Percentiles rank a stretch among this genome's conserved stretches.
Conservation (phyloP, 2,888 invertebrate species). For the Pteria penguin region DNA sequence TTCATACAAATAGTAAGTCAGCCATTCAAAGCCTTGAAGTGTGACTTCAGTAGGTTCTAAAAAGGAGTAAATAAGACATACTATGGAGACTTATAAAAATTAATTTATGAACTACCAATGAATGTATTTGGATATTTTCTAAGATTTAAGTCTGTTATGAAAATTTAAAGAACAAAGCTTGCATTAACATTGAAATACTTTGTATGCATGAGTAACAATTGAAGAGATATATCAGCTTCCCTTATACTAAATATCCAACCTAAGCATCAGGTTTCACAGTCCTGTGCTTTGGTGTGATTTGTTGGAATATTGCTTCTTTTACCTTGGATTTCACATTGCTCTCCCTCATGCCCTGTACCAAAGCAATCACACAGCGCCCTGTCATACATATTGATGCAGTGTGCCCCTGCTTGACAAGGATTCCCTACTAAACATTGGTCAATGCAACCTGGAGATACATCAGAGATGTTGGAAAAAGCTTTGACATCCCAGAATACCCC, state of each 20-base stretch:
- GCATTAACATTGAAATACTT: too few relatives aligned
- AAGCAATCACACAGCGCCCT: conserved; percentile 95
- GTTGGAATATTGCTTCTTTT: too few relatives aligned
- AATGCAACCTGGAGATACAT: conserved; percentile 86
- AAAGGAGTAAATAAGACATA: neutral
- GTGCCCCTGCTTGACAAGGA: conserved; percentile 91
- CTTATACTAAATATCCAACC: too few relatives aligned
- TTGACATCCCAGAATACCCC: conserved; percentile 41
- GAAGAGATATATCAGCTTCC: too few relatives aligned
- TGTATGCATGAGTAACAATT: too few relatives aligned
- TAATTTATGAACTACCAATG: too few relatives aligned
- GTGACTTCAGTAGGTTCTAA: conserved; percentile 87
- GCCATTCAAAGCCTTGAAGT: conserved; percentile 93
- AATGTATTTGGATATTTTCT: too few relatives aligned
- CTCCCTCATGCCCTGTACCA: conserved; percentile 94
- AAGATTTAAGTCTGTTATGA: too few relatives aligned
- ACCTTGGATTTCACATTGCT: conserved; percentile 95
- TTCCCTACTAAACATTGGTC: conserved; percentile 86
- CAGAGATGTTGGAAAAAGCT: conserved; percentile 22
- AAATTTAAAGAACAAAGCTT: too few relatives aligned
- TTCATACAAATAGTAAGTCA: conserved; percentile 94
- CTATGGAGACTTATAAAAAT: too few relatives aligned
- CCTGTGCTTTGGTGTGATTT: too few relatives aligned
- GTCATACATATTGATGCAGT: conserved; percentile 95
- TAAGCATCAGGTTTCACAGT: too few relatives aligned